These are phyloP conservation scores for Peromyscus nudipes DNA, from an alignment of 2,797 vertebrate species.

Conservation along the genomic window DNA sequence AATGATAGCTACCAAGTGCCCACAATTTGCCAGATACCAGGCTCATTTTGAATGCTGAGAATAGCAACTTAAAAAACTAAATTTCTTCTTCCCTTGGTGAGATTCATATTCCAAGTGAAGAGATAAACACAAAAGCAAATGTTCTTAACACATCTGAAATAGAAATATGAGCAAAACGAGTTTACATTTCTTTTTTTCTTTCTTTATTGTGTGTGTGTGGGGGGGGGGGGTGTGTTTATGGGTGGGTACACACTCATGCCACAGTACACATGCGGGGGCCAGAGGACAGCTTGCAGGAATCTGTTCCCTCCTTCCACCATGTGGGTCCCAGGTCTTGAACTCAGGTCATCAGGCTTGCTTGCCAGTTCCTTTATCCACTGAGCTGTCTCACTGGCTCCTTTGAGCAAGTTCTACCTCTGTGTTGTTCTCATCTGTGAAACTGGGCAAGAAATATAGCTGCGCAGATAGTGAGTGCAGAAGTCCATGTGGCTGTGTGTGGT, in stretches of 20 bases:
- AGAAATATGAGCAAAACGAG: not conserved
- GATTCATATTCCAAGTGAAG: not conserved
- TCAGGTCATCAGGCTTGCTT: too few species aligned
- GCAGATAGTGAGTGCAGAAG: not conserved
- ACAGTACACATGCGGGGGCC: not conserved
- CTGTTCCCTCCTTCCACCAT: not conserved
- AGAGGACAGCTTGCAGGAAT: not conserved
- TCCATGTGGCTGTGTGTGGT: not conserved
- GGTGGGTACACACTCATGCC: not conserved
- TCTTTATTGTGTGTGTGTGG: not conserved
- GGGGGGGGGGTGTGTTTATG: not conserved
- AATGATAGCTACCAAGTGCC: not conserved
- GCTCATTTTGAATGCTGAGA: not conserved
- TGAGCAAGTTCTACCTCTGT: not conserved
- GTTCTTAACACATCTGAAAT: not conserved
- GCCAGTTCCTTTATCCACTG: not conserved
- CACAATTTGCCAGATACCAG: not conserved
- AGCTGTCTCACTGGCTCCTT: not conserved
- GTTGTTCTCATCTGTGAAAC: not conserved
- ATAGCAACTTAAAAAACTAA: slow-evolving; percentile 36
- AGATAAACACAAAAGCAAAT: not conserved
- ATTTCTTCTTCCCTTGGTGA: not conserved
- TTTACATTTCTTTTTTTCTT: not conserved
- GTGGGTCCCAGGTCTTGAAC: not conserved
- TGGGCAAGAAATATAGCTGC: not conserved